These are phyloP conservation scores for Meghimatium bilineatum DNA, from an alignment of 2,888 invertebrate genomes.

Conservation along the genomic window DNA sequence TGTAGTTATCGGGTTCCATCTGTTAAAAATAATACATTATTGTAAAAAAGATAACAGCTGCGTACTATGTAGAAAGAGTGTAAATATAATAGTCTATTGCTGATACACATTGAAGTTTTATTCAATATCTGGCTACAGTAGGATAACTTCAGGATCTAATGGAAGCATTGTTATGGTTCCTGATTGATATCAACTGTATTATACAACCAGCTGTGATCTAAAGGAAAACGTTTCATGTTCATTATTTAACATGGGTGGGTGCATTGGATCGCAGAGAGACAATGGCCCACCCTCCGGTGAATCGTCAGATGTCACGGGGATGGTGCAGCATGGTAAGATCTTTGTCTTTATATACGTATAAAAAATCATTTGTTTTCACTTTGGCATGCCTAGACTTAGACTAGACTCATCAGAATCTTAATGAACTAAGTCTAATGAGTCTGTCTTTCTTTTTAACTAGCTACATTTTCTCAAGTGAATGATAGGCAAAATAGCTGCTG, in stretches of 20 bases:
- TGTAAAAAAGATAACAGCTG: not conserved
- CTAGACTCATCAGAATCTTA: too few relatives aligned
- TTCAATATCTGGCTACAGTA: not conserved
- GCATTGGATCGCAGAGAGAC: slow-evolving; percentile 73
- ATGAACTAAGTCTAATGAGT: too few relatives aligned
- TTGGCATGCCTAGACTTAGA: too few relatives aligned
- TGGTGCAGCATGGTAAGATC: slow-evolving; percentile 46
- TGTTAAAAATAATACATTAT: not conserved
- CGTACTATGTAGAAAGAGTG: not conserved
- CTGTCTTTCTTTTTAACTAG: too few relatives aligned
- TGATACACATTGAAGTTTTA: not conserved
- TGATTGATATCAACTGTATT: not conserved
- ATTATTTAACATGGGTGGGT: slow-evolving; percentile 71
- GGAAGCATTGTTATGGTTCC: slow-evolving; percentile 33
- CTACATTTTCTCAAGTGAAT: too few relatives aligned
- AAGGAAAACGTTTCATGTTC: not conserved
- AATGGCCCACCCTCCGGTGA: slow-evolving; percentile 73
- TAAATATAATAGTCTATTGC: not conserved
- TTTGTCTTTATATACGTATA: too few relatives aligned
- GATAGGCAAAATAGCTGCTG: too few relatives aligned
- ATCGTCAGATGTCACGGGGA: slow-evolving; percentile 74
- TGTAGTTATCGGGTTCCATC: not conserved
- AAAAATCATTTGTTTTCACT: too few relatives aligned
- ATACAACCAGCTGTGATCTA: not conserved
- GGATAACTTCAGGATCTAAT: not conserved